These are phyloP conservation scores for Molossus alvarezi DNA, from an alignment of 2,797 vertebrate genomes.

Conservation along the genomic window DNA sequence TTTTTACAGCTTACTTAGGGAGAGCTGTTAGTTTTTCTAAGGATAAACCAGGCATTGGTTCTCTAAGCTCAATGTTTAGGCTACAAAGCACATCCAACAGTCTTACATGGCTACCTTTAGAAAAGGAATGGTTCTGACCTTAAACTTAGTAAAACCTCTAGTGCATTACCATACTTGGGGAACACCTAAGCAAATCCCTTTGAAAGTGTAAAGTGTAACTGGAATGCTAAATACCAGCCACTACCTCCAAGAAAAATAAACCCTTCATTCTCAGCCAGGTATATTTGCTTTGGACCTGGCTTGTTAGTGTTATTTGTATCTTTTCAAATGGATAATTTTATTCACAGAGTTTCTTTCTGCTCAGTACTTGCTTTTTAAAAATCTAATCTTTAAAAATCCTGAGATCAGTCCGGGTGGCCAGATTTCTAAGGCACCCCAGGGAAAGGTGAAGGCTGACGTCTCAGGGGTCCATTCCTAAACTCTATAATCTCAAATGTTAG, in stretches of 20 bases:
- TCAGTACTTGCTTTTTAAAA: conserved; percentile 68
- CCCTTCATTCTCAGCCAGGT: conserved; percentile 72
- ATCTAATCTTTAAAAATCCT: conserved; percentile 64
- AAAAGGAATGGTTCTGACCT: conserved; percentile 79
- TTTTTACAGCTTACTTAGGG: conserved; percentile 87
- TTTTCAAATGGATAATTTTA: conserved; percentile 77
- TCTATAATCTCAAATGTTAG: conserved; percentile 31
- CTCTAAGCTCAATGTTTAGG: conserved; percentile 87
- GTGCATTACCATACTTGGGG: conserved; percentile 72
- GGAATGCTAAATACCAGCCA: conserved; percentile 78
- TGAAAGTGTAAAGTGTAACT: conserved; percentile 71
- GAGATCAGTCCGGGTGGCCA: conserved; percentile 45
- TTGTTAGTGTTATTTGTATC: conserved; percentile 73
- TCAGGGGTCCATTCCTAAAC: conserved; percentile 21
- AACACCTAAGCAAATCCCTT: conserved; percentile 77
- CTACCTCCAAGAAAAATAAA: conserved; percentile 84
- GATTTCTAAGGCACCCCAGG: conserved; percentile 57
- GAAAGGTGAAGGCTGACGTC: background rate
- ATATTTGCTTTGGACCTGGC: conserved; percentile 73
- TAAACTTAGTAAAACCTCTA: conserved; percentile 74
- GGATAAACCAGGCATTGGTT: conserved; percentile 79
- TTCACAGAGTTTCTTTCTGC: conserved; percentile 68
- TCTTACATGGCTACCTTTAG: conserved; percentile 80
- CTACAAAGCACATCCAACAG: conserved; percentile 82
- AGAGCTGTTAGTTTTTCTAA: conserved; percentile 87